Base-by-base conservation (phyloP, 2,113 vertebrate species). In the Martes martes region DNA sequence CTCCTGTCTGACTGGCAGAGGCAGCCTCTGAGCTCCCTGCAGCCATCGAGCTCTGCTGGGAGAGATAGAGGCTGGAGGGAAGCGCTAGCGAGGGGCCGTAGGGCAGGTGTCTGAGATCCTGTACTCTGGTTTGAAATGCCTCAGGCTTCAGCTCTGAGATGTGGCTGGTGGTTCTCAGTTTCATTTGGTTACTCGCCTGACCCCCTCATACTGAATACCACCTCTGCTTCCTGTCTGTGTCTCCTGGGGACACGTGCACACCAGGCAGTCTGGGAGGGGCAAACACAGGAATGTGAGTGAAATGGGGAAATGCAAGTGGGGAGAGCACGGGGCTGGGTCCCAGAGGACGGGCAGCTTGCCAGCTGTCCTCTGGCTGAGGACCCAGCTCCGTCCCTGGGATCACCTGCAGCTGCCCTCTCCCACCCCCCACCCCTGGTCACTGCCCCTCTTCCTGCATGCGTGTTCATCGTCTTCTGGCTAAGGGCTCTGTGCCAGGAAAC, bases 1-100 rank as follows among this genome's bases (percentile, higher is more conserved):
- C 47, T 96, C 93, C 94, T 96, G 96, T 39, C 36, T 13, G 16
- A 28, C 93, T 96, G 95, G 61, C 95, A 10, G 63, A 98, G 97
- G 96, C 89, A 15, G 45, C 79, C 36, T 80, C 69, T 28, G 8
- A 45, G 39, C 14, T 47, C 3, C 7, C 42, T 9, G 26, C 1
- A 8, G 24, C 19, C 7, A 1, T 13, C 5, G 0, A 36, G 28
- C 73, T 45, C 36, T 47, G 19, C 21, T 14, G 36, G 36, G 90
- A 42, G 8, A 63, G 47, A 4, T 55, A 33, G 74, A 2, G 2
- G 9, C 52, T 50, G 4, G 28, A 67, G 45, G 55, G 80, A 42
- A 16, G 74, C 14, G 5, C n/a, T 18, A 8, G 6, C 0, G 18
- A 42, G 36, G 1, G 0, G 16, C 6, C 7, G 11, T 1, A 3